phyloP scores from a whole-genome alignment of 2,113 vertebrate species.

The Lagenorhynchus albirostris region DNA sequence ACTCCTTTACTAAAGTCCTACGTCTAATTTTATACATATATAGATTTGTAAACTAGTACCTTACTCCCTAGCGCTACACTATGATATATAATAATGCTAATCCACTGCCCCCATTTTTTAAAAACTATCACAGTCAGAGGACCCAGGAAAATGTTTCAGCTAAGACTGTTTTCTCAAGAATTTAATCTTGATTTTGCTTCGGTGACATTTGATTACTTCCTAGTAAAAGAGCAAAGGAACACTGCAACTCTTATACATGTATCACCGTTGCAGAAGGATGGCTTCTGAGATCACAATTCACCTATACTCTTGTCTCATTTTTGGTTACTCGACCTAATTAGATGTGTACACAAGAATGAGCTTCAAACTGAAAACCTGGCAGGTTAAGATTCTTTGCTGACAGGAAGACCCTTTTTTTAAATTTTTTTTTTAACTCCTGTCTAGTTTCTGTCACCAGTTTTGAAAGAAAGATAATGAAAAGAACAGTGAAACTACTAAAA shows the following conservation, averaged over 20 bases:
- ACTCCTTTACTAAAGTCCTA: neutral
- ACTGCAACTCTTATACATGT: neutral
- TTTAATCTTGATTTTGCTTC: neutral
- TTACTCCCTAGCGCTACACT: neutral
- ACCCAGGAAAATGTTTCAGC: neutral
- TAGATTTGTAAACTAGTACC: neutral
- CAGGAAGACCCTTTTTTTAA: neutral
- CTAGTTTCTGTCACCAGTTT: neutral
- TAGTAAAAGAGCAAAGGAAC: neutral
- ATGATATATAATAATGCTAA: neutral
- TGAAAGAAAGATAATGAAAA: neutral
- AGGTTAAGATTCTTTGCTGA: neutral
- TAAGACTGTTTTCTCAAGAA: neutral
- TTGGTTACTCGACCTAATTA: neutral
- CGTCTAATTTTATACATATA: neutral
- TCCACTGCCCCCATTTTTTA: neutral
- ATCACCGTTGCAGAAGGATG: neutral
- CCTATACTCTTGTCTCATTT: neutral
- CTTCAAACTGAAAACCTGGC: neutral
- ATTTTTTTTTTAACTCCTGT: neutral
- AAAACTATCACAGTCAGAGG: neutral
- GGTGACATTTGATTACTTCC: neutral
- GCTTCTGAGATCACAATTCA: constrained; percentile 1
- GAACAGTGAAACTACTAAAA: neutral
- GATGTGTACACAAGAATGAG: neutral